These are phyloP conservation scores for Sebastes matsubarae DNA, from an alignment of 2,797 vertebrate genomes.

Conservation along the genomic window DNA sequence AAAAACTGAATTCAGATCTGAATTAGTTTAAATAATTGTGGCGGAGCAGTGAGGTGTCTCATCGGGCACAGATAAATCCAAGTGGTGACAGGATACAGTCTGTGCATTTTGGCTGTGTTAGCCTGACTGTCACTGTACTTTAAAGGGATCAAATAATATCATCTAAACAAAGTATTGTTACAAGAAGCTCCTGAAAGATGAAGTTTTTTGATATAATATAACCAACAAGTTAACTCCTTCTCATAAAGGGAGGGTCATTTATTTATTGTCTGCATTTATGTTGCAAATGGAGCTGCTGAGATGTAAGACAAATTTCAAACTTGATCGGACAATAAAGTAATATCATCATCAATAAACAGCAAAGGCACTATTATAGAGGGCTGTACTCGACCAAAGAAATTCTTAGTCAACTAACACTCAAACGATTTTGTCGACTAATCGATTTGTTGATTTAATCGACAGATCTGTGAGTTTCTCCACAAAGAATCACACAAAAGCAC, in stretches of 20 bases:
- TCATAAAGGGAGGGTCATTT: background rate
- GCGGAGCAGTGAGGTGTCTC: slow-evolving; percentile 7
- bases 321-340: no score
- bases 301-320: no score
- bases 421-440: no score
- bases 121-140: background rate
- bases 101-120: background rate
- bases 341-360: no score
- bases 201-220: background rate
- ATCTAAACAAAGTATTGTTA: background rate
- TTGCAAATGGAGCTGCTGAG: no score
- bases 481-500: no score
- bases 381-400: no score
- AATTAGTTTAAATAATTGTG: background rate
- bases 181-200: background rate
- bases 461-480: no score
- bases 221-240: background rate
- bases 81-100: background rate
- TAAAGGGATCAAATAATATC: background rate
- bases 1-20: background rate
- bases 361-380: fast-evolving
- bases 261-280: no score
- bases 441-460: no score
- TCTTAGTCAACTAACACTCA: no score
- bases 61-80: background rate